Base-by-base conservation (phyloP, 2,113 vertebrate species). In the Colossoma macropomum region DNA sequence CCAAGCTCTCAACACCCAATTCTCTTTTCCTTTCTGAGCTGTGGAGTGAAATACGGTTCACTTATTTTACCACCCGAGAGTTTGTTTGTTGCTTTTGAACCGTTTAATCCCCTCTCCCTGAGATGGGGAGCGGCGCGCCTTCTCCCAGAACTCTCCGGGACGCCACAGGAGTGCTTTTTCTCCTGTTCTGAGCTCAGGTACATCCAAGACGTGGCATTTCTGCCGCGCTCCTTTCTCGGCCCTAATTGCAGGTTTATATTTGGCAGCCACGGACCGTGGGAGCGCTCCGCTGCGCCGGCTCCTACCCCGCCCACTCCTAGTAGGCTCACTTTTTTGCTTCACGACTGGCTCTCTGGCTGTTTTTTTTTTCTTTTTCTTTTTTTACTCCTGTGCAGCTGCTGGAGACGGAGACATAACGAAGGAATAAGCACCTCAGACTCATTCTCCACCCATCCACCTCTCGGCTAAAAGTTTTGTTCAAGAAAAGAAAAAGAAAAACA, bases 71-170 rank as follows among this genome's bases (percentile, higher is more conserved):
- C 63, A 38, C 69, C 54, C 27, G 32, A 82, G 52, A 77, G 54
- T 73, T 69, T 74, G 76, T 79, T 68, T 87, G 80, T 87, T 76
- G 68, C 71, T 77, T 80, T 84, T 84, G 66, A 72, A 71, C 66
- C 52, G 45, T 77, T 85, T 83, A 79, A 83, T 80, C 83, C 56
- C 52, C 52, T 80, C 63, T 82, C 38, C 27, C 73, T 25, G 45
- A 79, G 65, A 59, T 21, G 45, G 77, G 34, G 50, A 78, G 82
- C 56, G 21, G 56, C 12, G 38, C 9, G 19, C 21, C 0, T 70
- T 23, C 48, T 75, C 21, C 27, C 45, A 62, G 66, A 32, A 62
- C 11, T 78, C 50, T 52, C 65, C 63, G 45, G 48, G 38, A 77
- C 25, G 38, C 74, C 28, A 52, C 66, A 78, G 66, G 34, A 65